Evolutionary conservation across 2,113 vertebrate species (phyloP).

Genomic region (Chloropsis hardwickii): DNA sequence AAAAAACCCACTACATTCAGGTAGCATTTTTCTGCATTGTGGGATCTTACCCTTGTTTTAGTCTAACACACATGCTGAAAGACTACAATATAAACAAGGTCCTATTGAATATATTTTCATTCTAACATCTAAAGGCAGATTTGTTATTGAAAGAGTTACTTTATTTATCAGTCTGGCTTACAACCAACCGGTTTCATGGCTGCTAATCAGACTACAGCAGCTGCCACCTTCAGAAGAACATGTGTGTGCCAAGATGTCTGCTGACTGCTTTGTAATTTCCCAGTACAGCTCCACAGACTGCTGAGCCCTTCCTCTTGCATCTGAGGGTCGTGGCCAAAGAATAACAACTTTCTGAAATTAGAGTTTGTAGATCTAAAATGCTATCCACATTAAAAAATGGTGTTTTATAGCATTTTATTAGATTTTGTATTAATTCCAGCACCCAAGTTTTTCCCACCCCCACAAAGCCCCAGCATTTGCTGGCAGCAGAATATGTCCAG

Average conservation of each 20-base stretch:
- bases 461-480: background rate
- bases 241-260: background rate
- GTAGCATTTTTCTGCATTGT: background rate
- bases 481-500: background rate
- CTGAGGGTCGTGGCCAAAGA: background rate
- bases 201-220: constrained; percentile 41
- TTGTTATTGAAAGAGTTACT: background rate
- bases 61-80: background rate
- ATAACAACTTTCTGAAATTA: background rate
- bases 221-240: constrained; percentile 20
- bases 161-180: background rate
- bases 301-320: background rate
- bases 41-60: background rate
- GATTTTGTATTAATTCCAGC: background rate
- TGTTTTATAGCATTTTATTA: background rate
- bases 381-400: background rate
- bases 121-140: background rate
- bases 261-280: constrained; percentile 6
- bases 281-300: background rate
- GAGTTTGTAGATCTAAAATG: background rate
- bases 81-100: background rate
- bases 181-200: background rate
- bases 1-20: background rate
- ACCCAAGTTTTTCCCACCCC: background rate
- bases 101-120: background rate